phyloP scores from a whole-genome alignment of 2,113 vertebrate species.

The Pipa parva region DNA sequence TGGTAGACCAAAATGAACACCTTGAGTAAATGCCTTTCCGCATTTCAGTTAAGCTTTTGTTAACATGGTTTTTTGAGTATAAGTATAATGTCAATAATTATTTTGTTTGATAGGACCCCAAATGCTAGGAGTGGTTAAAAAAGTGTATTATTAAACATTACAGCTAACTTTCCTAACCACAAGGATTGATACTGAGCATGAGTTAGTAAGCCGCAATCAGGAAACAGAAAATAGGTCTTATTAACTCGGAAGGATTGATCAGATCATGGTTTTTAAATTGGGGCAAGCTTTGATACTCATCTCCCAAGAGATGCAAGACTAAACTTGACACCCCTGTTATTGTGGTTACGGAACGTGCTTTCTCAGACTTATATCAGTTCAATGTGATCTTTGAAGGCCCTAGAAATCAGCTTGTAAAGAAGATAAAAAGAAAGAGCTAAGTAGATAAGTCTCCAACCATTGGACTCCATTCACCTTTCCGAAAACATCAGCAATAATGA shows the following conservation, averaged over 20 bases:
- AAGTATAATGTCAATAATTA: neutral
- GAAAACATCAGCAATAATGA: slow-evolving; percentile 19
- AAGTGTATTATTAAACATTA: neutral
- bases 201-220: slow-evolving; percentile 18
- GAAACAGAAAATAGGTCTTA: slow-evolving; percentile 37
- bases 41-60: no score
- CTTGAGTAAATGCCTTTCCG: no score
- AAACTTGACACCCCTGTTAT: slow-evolving; percentile 21
- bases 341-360: slow-evolving; percentile 28
- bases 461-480: slow-evolving; percentile 23
- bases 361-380: neutral
- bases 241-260: slow-evolving; percentile 34
- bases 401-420: slow-evolving; percentile 4
- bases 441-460: slow-evolving; percentile 24
- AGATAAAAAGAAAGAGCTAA: slow-evolving; percentile 3
- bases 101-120: neutral
- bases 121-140: neutral
- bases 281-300: slow-evolving; percentile 27
- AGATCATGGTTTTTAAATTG: slow-evolving; percentile 16
- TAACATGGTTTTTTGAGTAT: neutral
- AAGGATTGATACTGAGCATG: slow-evolving; percentile 17
- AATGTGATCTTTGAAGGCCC: slow-evolving; percentile 33
- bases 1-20: no score
- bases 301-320: slow-evolving; percentile 15
- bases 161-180: slow-evolving; percentile 14